Evolutionary conservation across 1,140 invertebrate species (phyloP).

Genomic region (Ephestia elutella): DNA sequence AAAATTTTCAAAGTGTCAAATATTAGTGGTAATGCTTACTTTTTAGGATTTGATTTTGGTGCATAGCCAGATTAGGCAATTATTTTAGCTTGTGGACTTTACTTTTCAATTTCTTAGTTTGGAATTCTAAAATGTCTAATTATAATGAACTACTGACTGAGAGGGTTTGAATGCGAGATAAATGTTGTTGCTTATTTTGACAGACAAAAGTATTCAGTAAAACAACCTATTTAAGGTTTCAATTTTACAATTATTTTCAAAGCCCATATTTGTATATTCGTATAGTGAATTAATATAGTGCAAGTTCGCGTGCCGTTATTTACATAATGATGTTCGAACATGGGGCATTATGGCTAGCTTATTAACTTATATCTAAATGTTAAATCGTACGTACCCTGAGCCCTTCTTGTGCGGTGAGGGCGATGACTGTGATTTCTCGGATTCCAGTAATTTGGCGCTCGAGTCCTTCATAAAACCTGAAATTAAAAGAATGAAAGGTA

Average conservation of each 20-base stretch:
- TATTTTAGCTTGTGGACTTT: no score
- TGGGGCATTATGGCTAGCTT: neutral
- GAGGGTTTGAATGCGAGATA: no score
- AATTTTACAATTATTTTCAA: no score
- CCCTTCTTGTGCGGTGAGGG: slow-evolving; percentile 60
- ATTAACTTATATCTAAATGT: neutral
- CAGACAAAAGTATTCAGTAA: no score
- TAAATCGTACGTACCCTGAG: slow-evolving; percentile 47
- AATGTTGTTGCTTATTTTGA: no score
- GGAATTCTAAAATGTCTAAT: no score
- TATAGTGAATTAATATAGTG: slow-evolving; percentile 48
- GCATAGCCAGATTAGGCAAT: no score
- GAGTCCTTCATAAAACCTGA: slow-evolving; percentile 66
- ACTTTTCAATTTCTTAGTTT: no score
- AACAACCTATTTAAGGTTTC: no score
- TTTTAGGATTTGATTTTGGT: no score
- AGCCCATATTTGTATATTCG: slow-evolving; percentile 5
- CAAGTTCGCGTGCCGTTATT: slow-evolving; percentile 40
- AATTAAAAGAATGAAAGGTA: slow-evolving; percentile 12
- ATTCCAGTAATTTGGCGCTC: slow-evolving; percentile 60
- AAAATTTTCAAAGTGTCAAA: neutral
- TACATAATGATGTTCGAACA: slow-evolving; percentile 23
- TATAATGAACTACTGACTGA: no score
- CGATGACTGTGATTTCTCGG: slow-evolving; percentile 57
- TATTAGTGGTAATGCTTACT: neutral